These are phyloP conservation scores for Trachops cirrhosus DNA, from an alignment of 2,797 vertebrate genomes.

Conservation along the genomic window DNA sequence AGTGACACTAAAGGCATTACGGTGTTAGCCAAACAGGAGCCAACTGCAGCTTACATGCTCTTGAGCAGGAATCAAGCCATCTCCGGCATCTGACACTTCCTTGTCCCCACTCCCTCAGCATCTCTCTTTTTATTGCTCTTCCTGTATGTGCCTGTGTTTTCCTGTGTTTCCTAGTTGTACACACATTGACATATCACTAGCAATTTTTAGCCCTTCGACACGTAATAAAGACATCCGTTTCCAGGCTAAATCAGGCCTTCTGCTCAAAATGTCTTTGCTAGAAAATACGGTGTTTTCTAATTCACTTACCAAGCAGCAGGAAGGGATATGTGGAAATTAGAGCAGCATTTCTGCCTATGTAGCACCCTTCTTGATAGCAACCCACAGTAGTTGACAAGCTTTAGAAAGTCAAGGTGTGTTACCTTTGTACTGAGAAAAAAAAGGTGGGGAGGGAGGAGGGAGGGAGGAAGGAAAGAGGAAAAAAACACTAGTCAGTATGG, in stretches of 20 bases:
- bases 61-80: constrained; percentile 4
- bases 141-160: neutral
- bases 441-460: fast-evolving
- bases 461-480: neutral
- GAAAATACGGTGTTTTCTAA: constrained; percentile 75
- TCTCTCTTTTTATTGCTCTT: neutral
- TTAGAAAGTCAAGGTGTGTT: constrained; percentile 70
- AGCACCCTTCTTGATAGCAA: constrained; percentile 68
- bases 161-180: neutral
- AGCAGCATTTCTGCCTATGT: constrained; percentile 68
- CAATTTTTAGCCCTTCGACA: constrained; percentile 64
- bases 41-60: neutral
- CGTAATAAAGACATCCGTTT: constrained; percentile 67
- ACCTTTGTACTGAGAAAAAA: neutral
- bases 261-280: constrained; percentile 76
- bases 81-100: neutral
- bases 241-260: constrained; percentile 68
- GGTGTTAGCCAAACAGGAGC: constrained; percentile 74
- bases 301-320: constrained; percentile 74
- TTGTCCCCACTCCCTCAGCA: neutral
- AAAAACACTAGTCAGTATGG: neutral
- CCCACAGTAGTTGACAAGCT: constrained; percentile 61
- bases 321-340: constrained; percentile 74
- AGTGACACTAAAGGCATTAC: constrained; percentile 45
- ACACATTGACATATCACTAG: neutral